Conservation (phyloP, 2,888 invertebrate species). For the Phyllotreta cruciferae region DNA sequence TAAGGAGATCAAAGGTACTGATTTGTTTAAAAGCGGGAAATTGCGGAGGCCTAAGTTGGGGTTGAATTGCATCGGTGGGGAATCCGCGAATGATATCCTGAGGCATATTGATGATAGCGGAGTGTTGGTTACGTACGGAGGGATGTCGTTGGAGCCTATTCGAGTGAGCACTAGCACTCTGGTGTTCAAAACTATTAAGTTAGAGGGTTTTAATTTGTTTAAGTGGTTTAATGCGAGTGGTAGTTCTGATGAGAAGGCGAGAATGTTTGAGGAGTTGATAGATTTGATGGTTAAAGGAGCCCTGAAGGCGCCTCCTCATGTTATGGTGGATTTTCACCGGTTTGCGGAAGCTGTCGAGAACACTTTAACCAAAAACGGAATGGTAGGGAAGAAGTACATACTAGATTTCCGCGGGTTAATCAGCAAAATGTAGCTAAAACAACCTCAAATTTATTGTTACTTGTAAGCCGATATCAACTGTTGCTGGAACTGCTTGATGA, state of each 20-base stretch:
- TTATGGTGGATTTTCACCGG: slow-evolving; percentile 73
- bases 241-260: slow-evolving; percentile 65
- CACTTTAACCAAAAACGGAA: slow-evolving; percentile 73
- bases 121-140: slow-evolving; percentile 92
- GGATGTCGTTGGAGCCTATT: slow-evolving; percentile 89
- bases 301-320: slow-evolving; percentile 75
- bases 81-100: slow-evolving; percentile 82
- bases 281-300: slow-evolving; percentile 72
- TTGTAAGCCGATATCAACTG: slow-evolving; percentile 30
- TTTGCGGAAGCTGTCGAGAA: slow-evolving; percentile 77
- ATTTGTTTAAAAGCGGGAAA: slow-evolving; percentile 67
- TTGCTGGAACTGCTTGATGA: slow-evolving; percentile 47
- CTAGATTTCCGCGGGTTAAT: slow-evolving; percentile 63
- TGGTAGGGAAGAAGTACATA: slow-evolving; percentile 79
- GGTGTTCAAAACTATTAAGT: slow-evolving; percentile 82
- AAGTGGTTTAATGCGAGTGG: slow-evolving; percentile 76
- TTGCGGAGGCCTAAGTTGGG: slow-evolving; percentile 77
- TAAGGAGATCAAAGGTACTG: slow-evolving; percentile 72
- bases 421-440: slow-evolving; percentile 7
- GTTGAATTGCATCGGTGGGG: slow-evolving; percentile 94
- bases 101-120: slow-evolving; percentile 76
- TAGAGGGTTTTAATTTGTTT: slow-evolving; percentile 90
- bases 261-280: slow-evolving; percentile 81
- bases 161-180: slow-evolving; percentile 79
- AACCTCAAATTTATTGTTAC: too few species aligned